Base-by-base conservation (phyloP, 2,113 vertebrate genomes). In the Lepisosteus osseus region DNA sequence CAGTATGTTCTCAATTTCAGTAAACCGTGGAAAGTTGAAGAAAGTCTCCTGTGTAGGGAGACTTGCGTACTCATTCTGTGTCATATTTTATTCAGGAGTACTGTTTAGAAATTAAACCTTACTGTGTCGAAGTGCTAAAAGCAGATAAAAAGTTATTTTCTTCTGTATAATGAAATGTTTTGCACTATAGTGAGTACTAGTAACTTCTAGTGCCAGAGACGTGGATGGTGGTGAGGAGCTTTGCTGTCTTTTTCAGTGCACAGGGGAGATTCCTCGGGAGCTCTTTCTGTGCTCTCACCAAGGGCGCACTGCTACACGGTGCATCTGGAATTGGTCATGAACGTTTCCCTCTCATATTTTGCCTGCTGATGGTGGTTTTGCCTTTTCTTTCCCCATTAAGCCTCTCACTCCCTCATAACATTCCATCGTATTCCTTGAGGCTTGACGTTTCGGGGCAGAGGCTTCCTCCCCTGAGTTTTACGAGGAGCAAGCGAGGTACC, bases 61-160 rank as follows among this genome's bases (percentile, higher is more conserved):
- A 64, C 41, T 51, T 6, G 40, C 8, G 14, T 13, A 41, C 65
- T 11, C 43, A 17, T 1, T 43, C 45, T 17, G 6, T 3, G 3
- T 41, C 47, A 71, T 71, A 61, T 71, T 71, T 71, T 63, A 71
- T 71, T 71, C 59, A 71, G n/a, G 4, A 61, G 66, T 44, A 0
- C n/a, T 42, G 42, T 62, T 56, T 67, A 47, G 62, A 51, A 71
- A 71, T 62, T 44, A 63, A 17, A 47, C 6, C 17, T 8, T 13
- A 44, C 17, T 1, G 3, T 3, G 69, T 6, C 29, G 43, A n/a
- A 13, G 69, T 51, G 9, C 47, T 9, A 2, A 51, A 51, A 51
- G 9, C 9, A 29, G 29, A 29, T 29, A 29, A 29, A 29, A 29
- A 29, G 29, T 29, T 29, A 43, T 8, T 59, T 47, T 66, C 13